These are phyloP conservation scores for Oscheius sp. DNA, from an alignment of 2,888 invertebrate genomes.

Conservation along the genomic window DNA sequence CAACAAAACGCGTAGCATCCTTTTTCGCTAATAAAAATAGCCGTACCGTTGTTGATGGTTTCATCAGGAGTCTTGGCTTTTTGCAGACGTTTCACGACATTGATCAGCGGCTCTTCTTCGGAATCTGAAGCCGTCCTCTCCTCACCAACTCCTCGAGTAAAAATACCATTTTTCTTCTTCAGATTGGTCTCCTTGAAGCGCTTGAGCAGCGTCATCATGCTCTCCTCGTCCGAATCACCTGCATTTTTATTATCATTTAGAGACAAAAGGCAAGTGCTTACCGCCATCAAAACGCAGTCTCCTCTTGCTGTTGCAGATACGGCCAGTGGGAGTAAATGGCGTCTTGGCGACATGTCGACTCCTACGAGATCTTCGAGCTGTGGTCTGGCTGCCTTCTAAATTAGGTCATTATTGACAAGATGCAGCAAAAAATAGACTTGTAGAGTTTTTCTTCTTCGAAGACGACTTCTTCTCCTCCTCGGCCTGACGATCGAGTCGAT, in stretches of 20 bases:
- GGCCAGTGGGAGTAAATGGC: neutral
- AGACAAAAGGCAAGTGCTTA: neutral
- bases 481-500: neutral
- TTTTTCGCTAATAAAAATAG: neutral
- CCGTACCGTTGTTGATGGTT: neutral
- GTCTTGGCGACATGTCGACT: neutral
- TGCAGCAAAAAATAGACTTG: neutral
- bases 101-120: too few species aligned
- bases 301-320: neutral
- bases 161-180: neutral
- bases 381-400: neutral
- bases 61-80: neutral
- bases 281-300: neutral
- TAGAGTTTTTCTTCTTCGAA: neutral
- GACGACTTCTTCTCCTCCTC: constrained; percentile 72
- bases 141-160: neutral
- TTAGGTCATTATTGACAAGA: neutral
- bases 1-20: too few species aligned
- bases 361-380: neutral
- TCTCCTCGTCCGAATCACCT: neutral
- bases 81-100: too few species aligned
- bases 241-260: neutral
- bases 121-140: neutral
- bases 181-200: neutral
- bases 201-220: neutral